phyloP scores from a whole-genome alignment of 1,140 invertebrate genomes.

The Babylonia areolata region DNA sequence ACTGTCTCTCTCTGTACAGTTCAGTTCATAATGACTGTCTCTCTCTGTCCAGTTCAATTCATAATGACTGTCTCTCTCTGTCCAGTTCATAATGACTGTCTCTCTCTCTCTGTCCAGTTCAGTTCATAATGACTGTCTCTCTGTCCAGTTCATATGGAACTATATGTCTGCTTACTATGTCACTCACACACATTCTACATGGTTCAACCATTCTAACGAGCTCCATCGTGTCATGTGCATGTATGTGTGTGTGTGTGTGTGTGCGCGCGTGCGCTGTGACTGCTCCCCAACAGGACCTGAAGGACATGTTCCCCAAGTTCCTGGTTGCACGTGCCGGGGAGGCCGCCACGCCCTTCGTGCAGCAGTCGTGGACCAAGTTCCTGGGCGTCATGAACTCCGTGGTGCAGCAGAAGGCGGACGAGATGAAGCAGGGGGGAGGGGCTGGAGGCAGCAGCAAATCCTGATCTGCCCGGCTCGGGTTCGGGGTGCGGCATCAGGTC shows the following conservation, averaged over 20 bases:
- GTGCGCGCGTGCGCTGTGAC: background rate
- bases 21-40: too few species aligned
- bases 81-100: too few species aligned
- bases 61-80: too few species aligned
- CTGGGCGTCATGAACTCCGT: slow-evolving; percentile 33
- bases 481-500: background rate
- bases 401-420: slow-evolving; percentile 8
- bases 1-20: too few species aligned
- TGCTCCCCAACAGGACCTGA: slow-evolving; percentile 17
- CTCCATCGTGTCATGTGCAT: too few species aligned
- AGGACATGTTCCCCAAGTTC: slow-evolving; percentile 22
- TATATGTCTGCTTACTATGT: background rate
- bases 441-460: background rate
- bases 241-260: slow-evolving; percentile 4
- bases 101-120: too few species aligned
- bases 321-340: background rate
- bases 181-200: too few species aligned
- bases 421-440: background rate
- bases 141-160: too few species aligned
- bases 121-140: too few species aligned
- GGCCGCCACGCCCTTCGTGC: slow-evolving; percentile 21
- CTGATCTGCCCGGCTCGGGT: background rate
- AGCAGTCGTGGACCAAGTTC: slow-evolving; percentile 28
- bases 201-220: too few species aligned
- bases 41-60: too few species aligned